Conservation (phyloP, 2,888 invertebrate species). For the Sepiola atlantica region DNA sequence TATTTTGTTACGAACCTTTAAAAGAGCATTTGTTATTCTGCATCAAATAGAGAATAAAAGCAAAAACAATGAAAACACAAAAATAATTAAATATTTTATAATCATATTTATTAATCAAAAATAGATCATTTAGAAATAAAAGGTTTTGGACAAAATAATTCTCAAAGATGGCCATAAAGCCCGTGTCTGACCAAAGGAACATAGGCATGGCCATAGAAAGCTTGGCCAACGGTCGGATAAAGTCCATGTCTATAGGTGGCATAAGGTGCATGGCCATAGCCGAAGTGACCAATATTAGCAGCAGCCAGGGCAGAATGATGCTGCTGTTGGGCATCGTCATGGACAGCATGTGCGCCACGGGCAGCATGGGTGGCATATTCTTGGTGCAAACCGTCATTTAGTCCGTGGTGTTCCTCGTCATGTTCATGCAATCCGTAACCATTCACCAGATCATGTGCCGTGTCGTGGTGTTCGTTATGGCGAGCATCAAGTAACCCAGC, state of each 20-base stretch:
- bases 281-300: not conserved
- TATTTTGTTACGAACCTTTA: too few species aligned
- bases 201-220: not conserved
- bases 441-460: not conserved
- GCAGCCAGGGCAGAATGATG: not conserved
- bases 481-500: not conserved
- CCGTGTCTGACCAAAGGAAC: not conserved
- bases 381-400: not conserved
- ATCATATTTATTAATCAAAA: not conserved
- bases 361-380: not conserved
- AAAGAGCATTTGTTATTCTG: too few species aligned
- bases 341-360: not conserved
- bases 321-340: not conserved
- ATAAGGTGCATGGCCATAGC: not conserved
- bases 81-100: not conserved
- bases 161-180: not conserved
- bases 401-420: conserved; percentile 9
- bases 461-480: not conserved
- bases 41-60: not conserved
- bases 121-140: not conserved
- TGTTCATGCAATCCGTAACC: not conserved
- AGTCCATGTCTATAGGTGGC: not conserved
- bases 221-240: not conserved
- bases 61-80: not conserved
- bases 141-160: not conserved